phyloP scores from a whole-genome alignment of 1,140 invertebrate species.

The Spodoptera litura region DNA sequence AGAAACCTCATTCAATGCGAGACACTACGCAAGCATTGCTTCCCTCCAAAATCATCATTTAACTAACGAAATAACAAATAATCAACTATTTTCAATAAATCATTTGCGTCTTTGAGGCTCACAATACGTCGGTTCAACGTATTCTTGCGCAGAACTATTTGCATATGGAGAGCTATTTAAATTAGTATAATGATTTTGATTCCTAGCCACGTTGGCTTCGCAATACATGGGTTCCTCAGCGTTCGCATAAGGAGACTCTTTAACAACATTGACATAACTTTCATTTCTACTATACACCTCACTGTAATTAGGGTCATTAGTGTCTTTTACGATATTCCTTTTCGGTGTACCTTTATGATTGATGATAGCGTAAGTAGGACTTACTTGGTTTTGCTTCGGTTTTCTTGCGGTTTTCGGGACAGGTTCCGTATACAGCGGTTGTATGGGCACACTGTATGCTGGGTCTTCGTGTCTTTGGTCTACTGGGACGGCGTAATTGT shows the following conservation, averaged over 20 bases:
- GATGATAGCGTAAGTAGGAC: neutral
- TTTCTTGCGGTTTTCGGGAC: conserved; percentile 1
- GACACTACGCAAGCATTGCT: too few relatives aligned
- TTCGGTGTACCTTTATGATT: too few relatives aligned
- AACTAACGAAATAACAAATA: too few relatives aligned
- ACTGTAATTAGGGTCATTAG: conserved; percentile 1
- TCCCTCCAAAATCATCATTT: too few relatives aligned
- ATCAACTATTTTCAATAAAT: too few relatives aligned
- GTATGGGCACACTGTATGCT: neutral
- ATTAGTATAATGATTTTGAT: neutral
- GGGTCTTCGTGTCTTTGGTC: neutral
- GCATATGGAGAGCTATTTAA: neutral
- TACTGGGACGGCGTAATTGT: neutral
- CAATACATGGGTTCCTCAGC: conserved; percentile 8
- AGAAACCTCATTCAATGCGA: too few relatives aligned
- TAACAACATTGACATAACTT: neutral
- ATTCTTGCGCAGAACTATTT: neutral
- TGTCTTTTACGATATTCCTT: neutral
- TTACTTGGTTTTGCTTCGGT: neutral
- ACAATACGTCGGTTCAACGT: conserved; percentile 16
- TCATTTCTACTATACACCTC: conserved; percentile 1
- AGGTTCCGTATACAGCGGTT: neutral
- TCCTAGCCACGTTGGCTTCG: neutral
- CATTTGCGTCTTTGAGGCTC: neutral
- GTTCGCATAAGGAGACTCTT: neutral